A percentile compares a stretch with the other conserved stretches of the same genome.
phyloP scores from a whole-genome alignment of 2,797 vertebrate genomes.

The Pseudomugil gertrudae region DNA sequence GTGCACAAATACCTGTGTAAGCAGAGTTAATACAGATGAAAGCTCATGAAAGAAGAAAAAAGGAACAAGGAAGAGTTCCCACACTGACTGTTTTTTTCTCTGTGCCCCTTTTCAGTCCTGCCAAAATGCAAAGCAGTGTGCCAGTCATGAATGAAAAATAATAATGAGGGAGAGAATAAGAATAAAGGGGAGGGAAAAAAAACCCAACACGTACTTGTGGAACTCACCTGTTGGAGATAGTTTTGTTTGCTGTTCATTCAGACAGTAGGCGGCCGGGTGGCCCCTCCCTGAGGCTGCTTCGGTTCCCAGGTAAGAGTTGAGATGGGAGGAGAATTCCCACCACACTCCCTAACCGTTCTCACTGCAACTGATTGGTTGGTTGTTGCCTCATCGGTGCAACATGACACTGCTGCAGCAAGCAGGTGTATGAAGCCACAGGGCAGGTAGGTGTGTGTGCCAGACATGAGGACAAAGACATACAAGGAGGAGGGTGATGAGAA shows the following conservation, averaged over 20 bases:
- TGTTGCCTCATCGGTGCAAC: conserved; percentile 80
- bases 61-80: conserved; percentile 79
- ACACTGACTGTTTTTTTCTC: conserved; percentile 75
- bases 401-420: conserved; percentile 69
- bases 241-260: conserved; percentile 84
- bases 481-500: conserved; percentile 57
- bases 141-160: conserved; percentile 76
- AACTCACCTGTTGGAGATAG: conserved; percentile 84
- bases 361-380: conserved; percentile 81
- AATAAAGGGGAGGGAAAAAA: conserved; percentile 64
- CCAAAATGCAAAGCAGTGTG: conserved; percentile 79
- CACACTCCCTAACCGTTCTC: conserved; percentile 83
- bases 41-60: conserved; percentile 78
- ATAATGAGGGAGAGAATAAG: conserved; percentile 42
- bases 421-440: conserved; percentile 80
- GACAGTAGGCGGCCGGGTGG: conserved; percentile 64
- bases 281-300: conserved; percentile 79
- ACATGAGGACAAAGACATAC: conserved; percentile 62
- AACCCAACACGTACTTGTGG: conserved; percentile 81
- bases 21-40: conserved; percentile 82
- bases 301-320: conserved; percentile 80
- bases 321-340: conserved; percentile 91
- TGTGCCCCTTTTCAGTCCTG: conserved; percentile 66
- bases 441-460: conserved; percentile 63
- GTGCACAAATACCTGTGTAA: conserved; percentile 81